Base-by-base conservation (phyloP, 2,888 invertebrate species). In the Lycia hirtaria region DNA sequence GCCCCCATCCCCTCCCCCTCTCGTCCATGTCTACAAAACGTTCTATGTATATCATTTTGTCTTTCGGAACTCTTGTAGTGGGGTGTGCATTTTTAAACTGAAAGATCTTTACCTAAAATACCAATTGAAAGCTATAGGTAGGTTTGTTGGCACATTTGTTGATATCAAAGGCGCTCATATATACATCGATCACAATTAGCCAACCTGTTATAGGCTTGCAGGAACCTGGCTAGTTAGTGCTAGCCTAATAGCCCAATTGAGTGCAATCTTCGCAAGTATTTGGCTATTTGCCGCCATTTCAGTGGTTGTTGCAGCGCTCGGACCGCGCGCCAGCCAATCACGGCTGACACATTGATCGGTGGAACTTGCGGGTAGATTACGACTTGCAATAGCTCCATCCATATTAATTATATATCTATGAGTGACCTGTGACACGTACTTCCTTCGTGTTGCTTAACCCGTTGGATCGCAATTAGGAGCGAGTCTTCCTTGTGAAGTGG, bases 181-280 rank as follows among this genome's bases (percentile, higher is more conserved):
- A 56, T 60, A 60, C 59, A 59, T 56, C 49, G 38, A 35, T 45
- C 56, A 9, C 63, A 51, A 49, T 37, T 43, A 33, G 50, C 60
- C 55, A 56, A 56, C 57, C 54, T 56, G 52, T 54, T 58, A 41
- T 53, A 62, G 56, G 47, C 54, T 54, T 58, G 44, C 55, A 62
- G 56, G 47, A 56, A 9, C 45, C 22, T 64, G 67, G 65, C 65
- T 66, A 68, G 69, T 65, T 66, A 60, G 20, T 33, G 37, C 50
- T 62, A 32, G 20, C 45, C 55, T 32, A 71, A 69, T 71, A 50
- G 63, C 47, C 58, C 67, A 69, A 69, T 71, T 71, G 68, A 61
- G 62, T 62, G 65, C 65, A 67, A 67, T 71, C 68, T 69, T 69
- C 54, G 62, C 49, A 49, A 59, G 62, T 67, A 68, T 65, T 68